phyloP scores from a whole-genome alignment of 2,113 vertebrate species.

The Peucedramus taeniatus region DNA sequence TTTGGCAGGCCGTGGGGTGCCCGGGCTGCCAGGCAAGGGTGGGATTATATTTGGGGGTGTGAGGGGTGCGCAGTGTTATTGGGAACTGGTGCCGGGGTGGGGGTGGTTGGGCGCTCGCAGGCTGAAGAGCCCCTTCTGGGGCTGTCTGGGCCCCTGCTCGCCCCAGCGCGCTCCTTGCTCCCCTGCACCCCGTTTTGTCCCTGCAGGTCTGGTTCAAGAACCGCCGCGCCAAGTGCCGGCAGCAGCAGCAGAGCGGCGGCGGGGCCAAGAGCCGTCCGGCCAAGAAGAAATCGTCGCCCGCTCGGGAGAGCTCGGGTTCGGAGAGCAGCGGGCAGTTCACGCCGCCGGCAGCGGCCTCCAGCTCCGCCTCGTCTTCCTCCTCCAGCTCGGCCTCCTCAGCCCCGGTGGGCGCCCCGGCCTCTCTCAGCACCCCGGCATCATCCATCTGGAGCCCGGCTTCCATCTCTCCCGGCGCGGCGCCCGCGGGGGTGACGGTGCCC shows the following conservation, averaged over 20 bases:
- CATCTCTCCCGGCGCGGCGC: constrained; percentile 88
- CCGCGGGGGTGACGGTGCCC: constrained; percentile 77
- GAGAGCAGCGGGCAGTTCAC: constrained; percentile 98
- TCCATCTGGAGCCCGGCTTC: constrained; percentile 98
- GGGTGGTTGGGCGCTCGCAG: background rate
- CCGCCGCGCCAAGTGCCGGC: constrained; percentile 94
- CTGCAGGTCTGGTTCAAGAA: constrained; percentile 98
- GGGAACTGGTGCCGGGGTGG: background rate
- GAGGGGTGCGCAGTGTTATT: background rate
- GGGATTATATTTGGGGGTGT: background rate
- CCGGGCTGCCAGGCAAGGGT: rapidly evolving
- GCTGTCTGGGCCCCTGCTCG: background rate
- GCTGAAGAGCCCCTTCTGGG: background rate
- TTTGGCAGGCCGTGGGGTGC: background rate
- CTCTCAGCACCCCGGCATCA: constrained; percentile 85
- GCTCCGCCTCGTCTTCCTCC: constrained; percentile 87
- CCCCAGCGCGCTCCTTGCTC: rapidly evolving
- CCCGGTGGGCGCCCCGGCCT: constrained; percentile 78
- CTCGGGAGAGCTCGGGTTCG: constrained; percentile 93
- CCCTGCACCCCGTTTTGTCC: background rate
- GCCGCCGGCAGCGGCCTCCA: constrained; percentile 89
- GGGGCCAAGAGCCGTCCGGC: constrained; percentile 88
- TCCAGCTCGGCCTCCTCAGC: constrained; percentile 83
- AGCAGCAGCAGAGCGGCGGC: constrained; percentile 88
- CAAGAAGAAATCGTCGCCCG: constrained; percentile 94